phyloP scores from a whole-genome alignment of 2,888 invertebrate species.

The Osmoderma eremita region DNA sequence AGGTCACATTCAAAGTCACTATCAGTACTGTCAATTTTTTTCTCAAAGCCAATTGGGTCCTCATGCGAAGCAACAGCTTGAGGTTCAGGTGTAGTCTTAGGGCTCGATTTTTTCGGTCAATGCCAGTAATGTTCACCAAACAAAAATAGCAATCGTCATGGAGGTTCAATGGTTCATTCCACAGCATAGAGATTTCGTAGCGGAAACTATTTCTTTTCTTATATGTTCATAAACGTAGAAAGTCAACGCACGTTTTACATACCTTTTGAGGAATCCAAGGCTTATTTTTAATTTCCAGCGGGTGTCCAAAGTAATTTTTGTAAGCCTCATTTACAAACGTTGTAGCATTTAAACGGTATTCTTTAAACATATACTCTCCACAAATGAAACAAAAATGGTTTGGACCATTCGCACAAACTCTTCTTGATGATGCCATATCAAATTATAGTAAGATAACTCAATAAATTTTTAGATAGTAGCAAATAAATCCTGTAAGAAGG shows the following conservation, averaged over 20 bases:
- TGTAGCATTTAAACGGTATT: conserved; percentile 26
- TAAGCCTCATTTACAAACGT: conserved; percentile 15
- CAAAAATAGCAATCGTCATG: conserved; percentile 2
- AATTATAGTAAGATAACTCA: no score
- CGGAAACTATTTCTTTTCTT: neutral
- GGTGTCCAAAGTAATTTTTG: conserved; percentile 22
- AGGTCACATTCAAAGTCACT: no score
- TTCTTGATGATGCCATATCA: no score
- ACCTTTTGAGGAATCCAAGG: conserved; percentile 27
- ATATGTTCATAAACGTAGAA: conserved; percentile 13
- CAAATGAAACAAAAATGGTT: conserved; percentile 1
- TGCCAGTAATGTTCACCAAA: conserved; percentile 3
- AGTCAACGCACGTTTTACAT: conserved; percentile 33
- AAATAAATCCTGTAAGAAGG: no score
- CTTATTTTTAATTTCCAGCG: conserved; percentile 34
- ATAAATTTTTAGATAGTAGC: no score
- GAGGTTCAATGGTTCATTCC: neutral
- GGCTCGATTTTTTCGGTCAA: no score
- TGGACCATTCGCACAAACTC: neutral
- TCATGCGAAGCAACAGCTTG: no score
- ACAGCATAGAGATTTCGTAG: conserved; percentile 8
- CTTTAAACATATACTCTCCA: conserved; percentile 6
- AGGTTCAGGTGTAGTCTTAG: no score
- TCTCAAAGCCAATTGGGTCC: no score
- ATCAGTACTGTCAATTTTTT: no score